These are phyloP conservation scores for Nesidiocoris tenuis DNA, from an alignment of 2,888 invertebrate genomes.

Conservation along the genomic window DNA sequence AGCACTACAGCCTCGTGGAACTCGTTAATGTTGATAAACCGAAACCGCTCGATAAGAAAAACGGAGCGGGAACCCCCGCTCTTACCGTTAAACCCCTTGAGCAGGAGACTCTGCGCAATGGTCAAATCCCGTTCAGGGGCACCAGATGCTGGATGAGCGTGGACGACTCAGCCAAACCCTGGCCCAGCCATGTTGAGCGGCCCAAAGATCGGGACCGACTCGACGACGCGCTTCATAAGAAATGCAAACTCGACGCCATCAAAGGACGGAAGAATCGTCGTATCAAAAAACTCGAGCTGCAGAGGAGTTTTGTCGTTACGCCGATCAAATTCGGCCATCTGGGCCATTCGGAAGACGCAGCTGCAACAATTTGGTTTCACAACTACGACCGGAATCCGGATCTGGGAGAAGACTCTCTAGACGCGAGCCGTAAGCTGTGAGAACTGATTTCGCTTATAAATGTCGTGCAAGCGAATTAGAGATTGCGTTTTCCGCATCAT, in stretches of 20 bases:
- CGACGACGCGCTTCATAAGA: conserved; percentile 44
- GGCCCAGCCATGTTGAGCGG: conserved; percentile 42
- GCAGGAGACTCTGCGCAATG: conserved; percentile 47
- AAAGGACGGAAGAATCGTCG: conserved; percentile 50
- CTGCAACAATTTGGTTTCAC: conserved; percentile 34
- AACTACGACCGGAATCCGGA: conserved; percentile 38
- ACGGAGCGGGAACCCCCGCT: not conserved
- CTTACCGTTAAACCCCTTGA: conserved; percentile 42
- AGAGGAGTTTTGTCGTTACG: conserved; percentile 50
- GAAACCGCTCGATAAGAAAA: not conserved
- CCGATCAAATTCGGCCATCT: conserved; percentile 43
- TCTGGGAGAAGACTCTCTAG: conserved; percentile 6
- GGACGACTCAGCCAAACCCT: conserved; percentile 42
- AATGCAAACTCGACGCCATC: conserved; percentile 46
- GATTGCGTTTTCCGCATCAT: conserved; percentile 7
- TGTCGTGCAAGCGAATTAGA: conserved; percentile 49
- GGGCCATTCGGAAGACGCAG: conserved; percentile 22
- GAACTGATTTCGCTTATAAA: conserved; percentile 51
- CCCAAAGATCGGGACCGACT: conserved; percentile 46
- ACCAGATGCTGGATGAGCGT: conserved; percentile 49
- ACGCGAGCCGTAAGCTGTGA: conserved; percentile 52
- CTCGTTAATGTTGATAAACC: conserved; percentile 43
- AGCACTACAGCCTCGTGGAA: conserved; percentile 50
- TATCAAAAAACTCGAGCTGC: conserved; percentile 50
- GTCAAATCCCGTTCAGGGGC: conserved; percentile 15